Conservation (phyloP, 2,797 vertebrate genomes). For the Mus spretus region DNA sequence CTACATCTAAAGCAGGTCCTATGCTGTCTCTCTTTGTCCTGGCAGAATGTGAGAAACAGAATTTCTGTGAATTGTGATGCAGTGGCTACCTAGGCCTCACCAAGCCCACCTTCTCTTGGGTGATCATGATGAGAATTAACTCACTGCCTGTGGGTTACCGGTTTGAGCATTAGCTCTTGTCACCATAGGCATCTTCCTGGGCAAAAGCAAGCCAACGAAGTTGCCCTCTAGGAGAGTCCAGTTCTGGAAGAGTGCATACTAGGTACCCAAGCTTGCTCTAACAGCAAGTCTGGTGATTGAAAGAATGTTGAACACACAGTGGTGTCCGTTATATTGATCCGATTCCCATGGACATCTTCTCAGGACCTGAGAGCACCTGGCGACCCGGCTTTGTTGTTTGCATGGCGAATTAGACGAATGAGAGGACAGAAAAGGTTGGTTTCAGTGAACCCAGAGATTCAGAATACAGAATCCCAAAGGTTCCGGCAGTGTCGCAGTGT, state of each 20-base stretch:
- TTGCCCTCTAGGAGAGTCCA: neutral
- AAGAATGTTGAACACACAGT: neutral
- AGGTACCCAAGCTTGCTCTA: neutral
- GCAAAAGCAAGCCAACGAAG: neutral
- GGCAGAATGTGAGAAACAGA: slow-evolving; percentile 23
- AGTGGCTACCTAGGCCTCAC: neutral
- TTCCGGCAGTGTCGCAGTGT: neutral
- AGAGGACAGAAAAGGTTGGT: neutral
- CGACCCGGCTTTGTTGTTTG: neutral
- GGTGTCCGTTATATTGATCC: neutral
- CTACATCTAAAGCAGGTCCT: neutral
- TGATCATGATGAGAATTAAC: slow-evolving; percentile 58
- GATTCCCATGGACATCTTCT: neutral
- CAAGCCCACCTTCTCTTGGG: neutral
- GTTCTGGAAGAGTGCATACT: neutral
- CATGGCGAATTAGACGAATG: neutral
- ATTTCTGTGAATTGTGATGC: slow-evolving; percentile 4
- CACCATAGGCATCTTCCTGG: neutral
- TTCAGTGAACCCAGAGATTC: slow-evolving; percentile 6
- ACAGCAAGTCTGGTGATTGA: neutral
- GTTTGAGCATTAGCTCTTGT: neutral
- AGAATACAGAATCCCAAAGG: neutral
- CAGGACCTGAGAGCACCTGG: neutral
- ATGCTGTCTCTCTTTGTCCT: slow-evolving; percentile 9
- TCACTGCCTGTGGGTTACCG: neutral